Evolutionary conservation across 2,113 vertebrate genomes (phyloP).

Genomic region (Parus major): DNA sequence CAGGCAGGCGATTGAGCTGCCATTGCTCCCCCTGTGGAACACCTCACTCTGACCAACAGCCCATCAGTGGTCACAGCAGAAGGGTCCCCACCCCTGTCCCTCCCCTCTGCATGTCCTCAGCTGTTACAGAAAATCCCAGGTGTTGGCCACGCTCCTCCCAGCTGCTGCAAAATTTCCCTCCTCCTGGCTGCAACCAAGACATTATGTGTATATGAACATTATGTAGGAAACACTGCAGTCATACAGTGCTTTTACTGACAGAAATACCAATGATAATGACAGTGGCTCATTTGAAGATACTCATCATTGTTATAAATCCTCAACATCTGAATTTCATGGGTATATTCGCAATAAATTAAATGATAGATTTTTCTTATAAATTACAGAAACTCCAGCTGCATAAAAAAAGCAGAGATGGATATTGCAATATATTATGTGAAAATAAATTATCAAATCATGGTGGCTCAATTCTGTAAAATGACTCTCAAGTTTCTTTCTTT

Average conservation of each 20-base stretch:
- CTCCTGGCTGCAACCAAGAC: not conserved
- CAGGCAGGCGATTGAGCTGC: rapidly evolving
- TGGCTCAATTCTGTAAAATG: not conserved
- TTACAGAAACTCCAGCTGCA: not conserved
- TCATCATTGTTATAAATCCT: not conserved
- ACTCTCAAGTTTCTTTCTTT: not conserved
- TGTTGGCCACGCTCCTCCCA: not conserved
- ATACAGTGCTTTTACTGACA: not conserved
- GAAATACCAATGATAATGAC: not conserved
- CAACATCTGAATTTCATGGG: not conserved
- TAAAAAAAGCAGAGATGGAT: not conserved
- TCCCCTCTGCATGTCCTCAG: not conserved
- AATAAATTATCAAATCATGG: not conserved
- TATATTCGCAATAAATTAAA: not conserved
- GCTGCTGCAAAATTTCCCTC: not conserved
- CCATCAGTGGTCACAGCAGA: not conserved
- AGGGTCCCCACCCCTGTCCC: too few relatives aligned
- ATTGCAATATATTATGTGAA: not conserved
- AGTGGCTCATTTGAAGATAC: not conserved
- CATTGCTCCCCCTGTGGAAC: rapidly evolving
- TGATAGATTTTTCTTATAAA: not conserved
- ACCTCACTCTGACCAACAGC: rapidly evolving
- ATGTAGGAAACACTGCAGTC: not conserved
- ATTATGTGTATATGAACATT: not conserved
- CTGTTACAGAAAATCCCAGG: not conserved